phyloP scores from a whole-genome alignment of 1,140 invertebrate species.

The Apocrypta bakeri region DNA sequence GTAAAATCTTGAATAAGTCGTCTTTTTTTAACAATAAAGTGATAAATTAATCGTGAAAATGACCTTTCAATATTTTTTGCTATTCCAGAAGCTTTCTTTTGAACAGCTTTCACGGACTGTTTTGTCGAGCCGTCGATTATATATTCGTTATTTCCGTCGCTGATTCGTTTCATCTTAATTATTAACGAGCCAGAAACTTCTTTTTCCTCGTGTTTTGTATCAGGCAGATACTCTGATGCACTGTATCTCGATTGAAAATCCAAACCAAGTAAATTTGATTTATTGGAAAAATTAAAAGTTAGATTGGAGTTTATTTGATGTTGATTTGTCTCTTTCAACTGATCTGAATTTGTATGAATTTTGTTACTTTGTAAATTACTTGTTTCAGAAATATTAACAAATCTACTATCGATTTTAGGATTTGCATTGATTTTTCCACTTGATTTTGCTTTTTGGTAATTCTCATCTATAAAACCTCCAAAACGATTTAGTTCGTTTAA shows the following conservation, averaged over 20 bases:
- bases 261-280: constrained; percentile 37
- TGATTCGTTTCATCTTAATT: constrained; percentile 46
- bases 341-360: neutral
- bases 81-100: constrained; percentile 5
- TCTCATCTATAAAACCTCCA: constrained; percentile 43
- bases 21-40: neutral
- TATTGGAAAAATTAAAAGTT: constrained; percentile 43
- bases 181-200: constrained; percentile 24
- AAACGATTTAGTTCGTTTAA: constrained; percentile 49
- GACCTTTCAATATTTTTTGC: constrained; percentile 46
- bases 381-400: neutral
- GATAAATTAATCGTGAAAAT: neutral
- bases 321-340: neutral
- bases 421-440: neutral
- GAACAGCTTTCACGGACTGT: neutral
- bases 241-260: constrained; percentile 39
- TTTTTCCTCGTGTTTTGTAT: neutral
- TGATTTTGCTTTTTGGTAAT: neutral
- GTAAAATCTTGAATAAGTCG: constrained; percentile 14
- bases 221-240: constrained; percentile 1
- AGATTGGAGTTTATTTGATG: constrained; percentile 15
- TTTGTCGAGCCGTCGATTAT: constrained; percentile 29
- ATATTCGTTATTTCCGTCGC: constrained; percentile 41
- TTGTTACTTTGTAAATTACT: neutral
- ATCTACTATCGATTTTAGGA: neutral